phyloP scores from a whole-genome alignment of 2,888 invertebrate genomes.

The Brachyptera putata region DNA sequence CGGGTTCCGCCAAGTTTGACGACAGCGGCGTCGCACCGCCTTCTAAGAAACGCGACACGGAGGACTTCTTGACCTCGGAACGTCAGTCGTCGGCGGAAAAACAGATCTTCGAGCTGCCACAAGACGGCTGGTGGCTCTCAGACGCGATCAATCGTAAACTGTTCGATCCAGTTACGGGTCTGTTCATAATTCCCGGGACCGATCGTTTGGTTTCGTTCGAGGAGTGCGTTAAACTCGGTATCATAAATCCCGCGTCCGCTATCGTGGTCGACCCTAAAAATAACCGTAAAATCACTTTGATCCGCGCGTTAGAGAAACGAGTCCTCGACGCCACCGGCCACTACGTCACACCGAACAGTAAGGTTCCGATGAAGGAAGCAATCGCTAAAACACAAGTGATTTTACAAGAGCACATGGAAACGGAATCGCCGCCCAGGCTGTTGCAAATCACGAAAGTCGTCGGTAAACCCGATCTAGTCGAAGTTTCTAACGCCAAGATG shows the following conservation, averaged over 20 bases:
- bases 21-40: neutral
- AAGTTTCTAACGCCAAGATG: slow-evolving; percentile 54
- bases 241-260: slow-evolving; percentile 81
- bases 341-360: slow-evolving; percentile 55
- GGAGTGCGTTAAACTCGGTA: slow-evolving; percentile 79
- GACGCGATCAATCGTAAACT: slow-evolving; percentile 79
- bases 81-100: slow-evolving; percentile 50
- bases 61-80: slow-evolving; percentile 14
- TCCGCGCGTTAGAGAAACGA: slow-evolving; percentile 70
- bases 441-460: slow-evolving; percentile 68
- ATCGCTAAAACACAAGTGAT: slow-evolving; percentile 62
- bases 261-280: slow-evolving; percentile 73
- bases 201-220: slow-evolving; percentile 79
- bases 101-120: slow-evolving; percentile 73
- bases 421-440: slow-evolving; percentile 53
- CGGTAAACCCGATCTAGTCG: slow-evolving; percentile 67
- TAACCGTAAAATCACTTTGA: slow-evolving; percentile 62
- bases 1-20: neutral
- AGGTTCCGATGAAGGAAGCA: slow-evolving; percentile 69
- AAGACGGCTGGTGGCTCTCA: slow-evolving; percentile 75
- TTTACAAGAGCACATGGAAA: slow-evolving; percentile 50
- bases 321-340: slow-evolving; percentile 75
- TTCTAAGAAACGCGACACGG: neutral
- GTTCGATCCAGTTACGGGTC: slow-evolving; percentile 77
- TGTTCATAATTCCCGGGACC: slow-evolving; percentile 82